A percentile compares a stretch with the other conserved stretches of the same genome.
phyloP scores from a whole-genome alignment of 2,888 invertebrate species.

The Noctua janthina region DNA sequence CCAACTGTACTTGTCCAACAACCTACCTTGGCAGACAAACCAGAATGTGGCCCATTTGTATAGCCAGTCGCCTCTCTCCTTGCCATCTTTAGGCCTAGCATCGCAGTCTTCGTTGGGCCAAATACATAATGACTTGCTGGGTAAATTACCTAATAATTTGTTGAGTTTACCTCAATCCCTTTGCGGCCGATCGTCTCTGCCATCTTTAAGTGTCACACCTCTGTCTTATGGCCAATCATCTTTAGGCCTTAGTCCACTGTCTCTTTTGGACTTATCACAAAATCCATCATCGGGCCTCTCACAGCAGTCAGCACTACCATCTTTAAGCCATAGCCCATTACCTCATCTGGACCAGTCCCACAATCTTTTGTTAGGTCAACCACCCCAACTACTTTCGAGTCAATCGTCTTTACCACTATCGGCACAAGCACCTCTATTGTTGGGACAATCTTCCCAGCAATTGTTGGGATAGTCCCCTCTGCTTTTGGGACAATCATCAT shows the following conservation, averaged over 20 bases:
- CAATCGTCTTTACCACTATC: not conserved
- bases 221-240: not conserved
- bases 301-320: not conserved
- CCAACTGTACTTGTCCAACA: constrained; percentile 1
- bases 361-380: not conserved
- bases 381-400: not conserved
- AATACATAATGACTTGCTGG: too few species aligned
- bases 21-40: not conserved
- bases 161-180: not conserved
- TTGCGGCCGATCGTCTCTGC: not conserved
- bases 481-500: not conserved
- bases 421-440: not conserved
- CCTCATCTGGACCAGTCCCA: not conserved
- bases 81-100: not conserved
- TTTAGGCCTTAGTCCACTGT: not conserved
- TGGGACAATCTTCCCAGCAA: not conserved
- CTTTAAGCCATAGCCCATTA: not conserved
- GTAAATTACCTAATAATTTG: not conserved
- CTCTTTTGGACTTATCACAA: not conserved
- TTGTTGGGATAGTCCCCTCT: not conserved
- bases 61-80: not conserved
- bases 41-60: constrained; percentile 2
- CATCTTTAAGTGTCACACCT: not conserved
- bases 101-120: not conserved
- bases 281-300: not conserved